Conservation (phyloP, 2,113 vertebrate genomes). For the Picathartes gymnocephalus region DNA sequence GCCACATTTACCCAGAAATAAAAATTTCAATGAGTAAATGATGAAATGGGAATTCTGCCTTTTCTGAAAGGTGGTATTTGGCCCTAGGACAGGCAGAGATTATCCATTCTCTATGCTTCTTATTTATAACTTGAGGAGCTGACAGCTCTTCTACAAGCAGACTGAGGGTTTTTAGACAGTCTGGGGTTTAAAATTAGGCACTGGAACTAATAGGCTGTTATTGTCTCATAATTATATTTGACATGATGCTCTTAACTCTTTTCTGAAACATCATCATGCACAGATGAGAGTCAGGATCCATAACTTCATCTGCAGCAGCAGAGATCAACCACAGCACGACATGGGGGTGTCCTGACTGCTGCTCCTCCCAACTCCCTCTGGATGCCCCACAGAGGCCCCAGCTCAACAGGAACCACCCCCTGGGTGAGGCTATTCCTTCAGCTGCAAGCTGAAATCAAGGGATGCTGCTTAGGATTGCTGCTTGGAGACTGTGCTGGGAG, state of each 20-base stretch:
- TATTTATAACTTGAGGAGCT: conserved; percentile 33
- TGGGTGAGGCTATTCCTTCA: background rate
- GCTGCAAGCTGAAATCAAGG: background rate
- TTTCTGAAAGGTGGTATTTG: conserved; percentile 3
- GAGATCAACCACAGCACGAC: fast-evolving
- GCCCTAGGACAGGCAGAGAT: background rate
- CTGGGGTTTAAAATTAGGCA: conserved; percentile 64
- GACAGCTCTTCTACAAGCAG: conserved; percentile 41
- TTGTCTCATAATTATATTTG: conserved; percentile 66
- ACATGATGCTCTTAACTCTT: conserved; percentile 48
- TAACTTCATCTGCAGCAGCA: background rate
- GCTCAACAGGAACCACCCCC: background rate
- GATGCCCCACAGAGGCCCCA: background rate
- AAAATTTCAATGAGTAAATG: background rate
- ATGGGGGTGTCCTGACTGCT: fast-evolving
- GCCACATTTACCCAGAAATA: background rate
- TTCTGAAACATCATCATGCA: background rate
- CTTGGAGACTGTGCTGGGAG: background rate
- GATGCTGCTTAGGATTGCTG: background rate
- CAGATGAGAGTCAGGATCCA: background rate
- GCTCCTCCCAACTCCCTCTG: background rate
- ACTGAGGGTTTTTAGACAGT: background rate
- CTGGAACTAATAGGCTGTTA: conserved; percentile 63
- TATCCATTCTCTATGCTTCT: background rate
- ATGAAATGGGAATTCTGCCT: conserved; percentile 5